phyloP scores from a whole-genome alignment of 2,113 vertebrate species.

The Platichthys flesus region DNA sequence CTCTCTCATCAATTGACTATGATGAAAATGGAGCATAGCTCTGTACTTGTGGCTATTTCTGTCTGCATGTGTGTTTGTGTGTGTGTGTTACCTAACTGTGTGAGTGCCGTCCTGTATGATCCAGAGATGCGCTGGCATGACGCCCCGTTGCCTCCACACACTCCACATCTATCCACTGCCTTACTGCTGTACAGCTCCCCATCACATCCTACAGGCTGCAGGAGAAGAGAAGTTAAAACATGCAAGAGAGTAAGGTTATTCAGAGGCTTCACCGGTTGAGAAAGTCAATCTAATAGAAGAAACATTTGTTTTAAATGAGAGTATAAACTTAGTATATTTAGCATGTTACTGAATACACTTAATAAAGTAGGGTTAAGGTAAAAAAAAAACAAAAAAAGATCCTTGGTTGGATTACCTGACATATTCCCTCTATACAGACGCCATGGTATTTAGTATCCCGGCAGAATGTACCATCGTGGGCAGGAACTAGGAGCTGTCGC shows the following conservation, averaged over 20 bases:
- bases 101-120: slow-evolving; percentile 88
- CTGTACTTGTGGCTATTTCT: neutral
- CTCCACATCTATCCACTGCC: slow-evolving; percentile 87
- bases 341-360: no score
- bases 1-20: neutral
- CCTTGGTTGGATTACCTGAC: slow-evolving; percentile 84
- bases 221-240: neutral
- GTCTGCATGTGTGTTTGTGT: slow-evolving; percentile 56
- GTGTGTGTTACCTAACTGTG: slow-evolving; percentile 92
- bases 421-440: slow-evolving; percentile 89
- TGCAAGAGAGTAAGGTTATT: neutral
- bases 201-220: slow-evolving; percentile 89
- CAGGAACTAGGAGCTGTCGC: slow-evolving; percentile 88
- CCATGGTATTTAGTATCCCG: slow-evolving; percentile 86
- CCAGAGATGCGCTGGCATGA: slow-evolving; percentile 90
- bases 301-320: neutral
- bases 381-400: no score
- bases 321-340: no score
- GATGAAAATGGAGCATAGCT: no score
- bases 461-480: slow-evolving; percentile 91
- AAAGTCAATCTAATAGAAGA: neutral
- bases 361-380: no score
- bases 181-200: slow-evolving; percentile 87
- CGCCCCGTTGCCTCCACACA: slow-evolving; percentile 89
- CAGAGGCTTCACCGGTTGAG: neutral